Percentiles rank a stretch among this genome's conserved stretches.
Conservation (phyloP, 2,113 vertebrate species). For the Petaurus breviceps region DNA sequence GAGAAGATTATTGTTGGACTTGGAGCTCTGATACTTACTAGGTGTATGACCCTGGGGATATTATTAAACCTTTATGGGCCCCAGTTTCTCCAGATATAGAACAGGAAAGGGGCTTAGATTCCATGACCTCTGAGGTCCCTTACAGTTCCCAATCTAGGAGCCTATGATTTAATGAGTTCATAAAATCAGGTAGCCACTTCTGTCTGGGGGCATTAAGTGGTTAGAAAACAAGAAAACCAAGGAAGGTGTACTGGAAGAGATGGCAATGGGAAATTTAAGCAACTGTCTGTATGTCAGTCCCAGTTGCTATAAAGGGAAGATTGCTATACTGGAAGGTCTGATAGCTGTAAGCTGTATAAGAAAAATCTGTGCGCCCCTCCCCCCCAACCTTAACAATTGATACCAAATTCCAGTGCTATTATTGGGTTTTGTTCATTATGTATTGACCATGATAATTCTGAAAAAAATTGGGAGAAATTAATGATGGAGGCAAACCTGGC, state of each 20-base stretch:
- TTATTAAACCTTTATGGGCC: no score
- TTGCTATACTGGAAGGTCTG: background rate
- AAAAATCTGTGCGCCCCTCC: background rate
- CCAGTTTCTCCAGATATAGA: no score
- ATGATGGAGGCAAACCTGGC: constrained; percentile 33
- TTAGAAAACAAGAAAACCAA: background rate
- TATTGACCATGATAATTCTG: constrained; percentile 21
- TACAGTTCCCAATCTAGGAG: no score
- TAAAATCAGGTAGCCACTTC: no score
- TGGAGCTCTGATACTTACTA: no score
- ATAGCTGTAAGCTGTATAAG: background rate
- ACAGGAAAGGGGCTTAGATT: no score
- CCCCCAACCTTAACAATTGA: background rate
- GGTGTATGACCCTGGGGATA: no score
- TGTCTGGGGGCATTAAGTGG: no score
- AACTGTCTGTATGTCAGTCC: background rate
- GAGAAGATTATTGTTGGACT: no score
- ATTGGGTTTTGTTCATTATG: background rate
- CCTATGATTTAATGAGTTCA: no score
- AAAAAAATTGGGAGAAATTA: constrained; percentile 14
- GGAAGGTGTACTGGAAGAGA: background rate
- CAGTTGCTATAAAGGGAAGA: background rate
- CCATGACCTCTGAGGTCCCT: no score
- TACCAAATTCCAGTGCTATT: constrained; percentile 14
- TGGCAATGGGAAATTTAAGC: background rate